Evolutionary conservation across 2,113 vertebrate genomes (phyloP).

Genomic region (Nesogale talazaci): DNA sequence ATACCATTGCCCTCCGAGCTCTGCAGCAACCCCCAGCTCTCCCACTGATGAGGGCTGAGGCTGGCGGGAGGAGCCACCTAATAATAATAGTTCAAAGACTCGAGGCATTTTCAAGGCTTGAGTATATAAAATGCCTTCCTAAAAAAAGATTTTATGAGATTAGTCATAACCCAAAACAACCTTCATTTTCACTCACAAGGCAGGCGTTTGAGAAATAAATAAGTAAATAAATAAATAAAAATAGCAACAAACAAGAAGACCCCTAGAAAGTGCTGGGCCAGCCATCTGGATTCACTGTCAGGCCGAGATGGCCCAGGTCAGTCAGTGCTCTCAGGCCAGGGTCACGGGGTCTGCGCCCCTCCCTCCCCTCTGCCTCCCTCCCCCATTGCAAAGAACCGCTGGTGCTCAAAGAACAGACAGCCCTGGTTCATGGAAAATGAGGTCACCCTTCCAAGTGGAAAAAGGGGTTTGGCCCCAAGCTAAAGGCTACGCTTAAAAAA

Average conservation of each 20-base stretch:
- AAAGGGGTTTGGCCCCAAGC: conserved; percentile 80
- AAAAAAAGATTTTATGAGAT: conserved; percentile 79
- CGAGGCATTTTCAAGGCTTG: conserved; percentile 73
- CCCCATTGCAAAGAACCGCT: conserved; percentile 29
- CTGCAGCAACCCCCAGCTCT: not conserved
- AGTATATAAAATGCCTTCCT: conserved; percentile 74
- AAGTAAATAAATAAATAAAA: not conserved
- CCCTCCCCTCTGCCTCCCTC: conserved; percentile 74
- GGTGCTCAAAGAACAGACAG: too few species aligned
- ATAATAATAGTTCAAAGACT: conserved; percentile 74
- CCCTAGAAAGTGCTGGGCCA: conserved; percentile 76
- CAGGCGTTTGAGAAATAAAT: conserved; percentile 45
- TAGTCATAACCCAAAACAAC: conserved; percentile 76
- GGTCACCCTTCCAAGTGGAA: conserved; percentile 80
- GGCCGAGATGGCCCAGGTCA: conserved; percentile 79
- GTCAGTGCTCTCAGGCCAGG: conserved; percentile 41
- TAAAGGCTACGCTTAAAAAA: conserved; percentile 61
- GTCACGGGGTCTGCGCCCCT: conserved; percentile 73
- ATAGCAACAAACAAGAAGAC: conserved; percentile 32
- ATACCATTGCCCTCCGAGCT: not conserved
- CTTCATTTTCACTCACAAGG: conserved; percentile 79
- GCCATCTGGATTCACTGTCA: conserved; percentile 88
- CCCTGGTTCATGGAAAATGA: conserved; percentile 83
- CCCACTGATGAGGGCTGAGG: not conserved
- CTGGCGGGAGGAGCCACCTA: not conserved